Evolutionary conservation across 2,888 invertebrate genomes (phyloP).

Genomic region (Dryococelus australis): DNA sequence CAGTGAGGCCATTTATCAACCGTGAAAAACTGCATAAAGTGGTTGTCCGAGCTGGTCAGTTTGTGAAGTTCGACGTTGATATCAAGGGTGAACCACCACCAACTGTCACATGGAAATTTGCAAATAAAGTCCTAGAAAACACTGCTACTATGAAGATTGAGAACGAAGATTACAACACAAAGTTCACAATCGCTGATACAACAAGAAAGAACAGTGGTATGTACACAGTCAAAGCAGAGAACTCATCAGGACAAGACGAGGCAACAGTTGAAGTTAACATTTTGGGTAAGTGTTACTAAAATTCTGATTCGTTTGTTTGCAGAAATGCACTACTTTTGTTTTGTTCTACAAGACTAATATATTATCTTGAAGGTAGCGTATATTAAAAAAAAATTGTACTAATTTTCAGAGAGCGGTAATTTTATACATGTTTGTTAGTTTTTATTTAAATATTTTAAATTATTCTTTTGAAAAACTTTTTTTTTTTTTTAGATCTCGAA

Average conservation of each 20-base stretch:
- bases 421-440: too few relatives aligned
- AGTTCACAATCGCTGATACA: constrained; percentile 80
- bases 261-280: constrained; percentile 92
- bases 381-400: too few relatives aligned
- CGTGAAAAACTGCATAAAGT: constrained; percentile 90
- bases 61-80: constrained; percentile 91
- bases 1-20: constrained; percentile 95
- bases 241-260: constrained; percentile 92
- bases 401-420: too few relatives aligned
- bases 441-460: too few relatives aligned
- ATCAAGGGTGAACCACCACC: constrained; percentile 98
- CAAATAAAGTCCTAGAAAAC: constrained; percentile 71
- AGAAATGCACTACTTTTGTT: too few relatives aligned
- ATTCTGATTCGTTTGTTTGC: background rate
- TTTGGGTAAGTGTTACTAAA: constrained; percentile 64
- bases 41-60: constrained; percentile 88
- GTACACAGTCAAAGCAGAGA: constrained; percentile 91
- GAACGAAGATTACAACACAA: constrained; percentile 91
- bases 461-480: too few relatives aligned
- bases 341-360: too few relatives aligned
- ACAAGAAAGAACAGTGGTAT: constrained; percentile 86
- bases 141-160: constrained; percentile 77
- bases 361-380: too few relatives aligned
- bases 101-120: constrained; percentile 81
- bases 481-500: too few relatives aligned